phyloP scores from a whole-genome alignment of 2,888 invertebrate species.

The Meandrusa payeni region DNA sequence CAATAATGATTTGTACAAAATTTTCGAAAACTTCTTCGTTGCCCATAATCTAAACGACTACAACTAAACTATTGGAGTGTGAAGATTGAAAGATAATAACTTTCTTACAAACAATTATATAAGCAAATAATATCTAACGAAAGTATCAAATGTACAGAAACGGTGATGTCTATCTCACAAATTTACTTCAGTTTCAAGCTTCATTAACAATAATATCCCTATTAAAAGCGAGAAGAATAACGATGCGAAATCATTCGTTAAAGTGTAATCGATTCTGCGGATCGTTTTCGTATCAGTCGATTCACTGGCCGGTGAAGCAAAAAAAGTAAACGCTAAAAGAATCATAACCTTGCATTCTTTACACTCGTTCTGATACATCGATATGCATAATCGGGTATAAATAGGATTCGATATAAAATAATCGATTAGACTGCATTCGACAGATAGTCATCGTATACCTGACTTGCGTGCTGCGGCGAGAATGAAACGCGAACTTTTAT shows the following conservation, averaged over 20 bases:
- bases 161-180: too few species aligned
- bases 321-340: conserved; percentile 11
- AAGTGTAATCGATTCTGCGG: conserved; percentile 9
- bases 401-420: conserved; percentile 26
- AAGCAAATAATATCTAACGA: too few species aligned
- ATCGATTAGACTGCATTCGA: conserved; percentile 33
- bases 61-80: too few species aligned
- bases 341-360: conserved; percentile 21
- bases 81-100: too few species aligned
- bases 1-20: too few species aligned
- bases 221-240: neutral
- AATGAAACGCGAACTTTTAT: conserved; percentile 26
- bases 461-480: conserved; percentile 26
- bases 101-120: too few species aligned
- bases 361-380: conserved; percentile 18
- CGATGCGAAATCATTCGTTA: conserved; percentile 7
- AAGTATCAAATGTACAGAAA: too few species aligned
- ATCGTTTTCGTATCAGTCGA: conserved; percentile 5
- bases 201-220: conserved; percentile 2
- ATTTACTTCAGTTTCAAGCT: conserved; percentile 4
- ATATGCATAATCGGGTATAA: conserved; percentile 20
- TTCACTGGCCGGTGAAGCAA: conserved; percentile 10
- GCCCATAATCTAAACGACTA: too few species aligned
- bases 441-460: conserved; percentile 32
- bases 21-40: too few species aligned